Conservation (phyloP, 53 echinoderm and acorn worm genomes). For the Echinarachnius parma region DNA sequence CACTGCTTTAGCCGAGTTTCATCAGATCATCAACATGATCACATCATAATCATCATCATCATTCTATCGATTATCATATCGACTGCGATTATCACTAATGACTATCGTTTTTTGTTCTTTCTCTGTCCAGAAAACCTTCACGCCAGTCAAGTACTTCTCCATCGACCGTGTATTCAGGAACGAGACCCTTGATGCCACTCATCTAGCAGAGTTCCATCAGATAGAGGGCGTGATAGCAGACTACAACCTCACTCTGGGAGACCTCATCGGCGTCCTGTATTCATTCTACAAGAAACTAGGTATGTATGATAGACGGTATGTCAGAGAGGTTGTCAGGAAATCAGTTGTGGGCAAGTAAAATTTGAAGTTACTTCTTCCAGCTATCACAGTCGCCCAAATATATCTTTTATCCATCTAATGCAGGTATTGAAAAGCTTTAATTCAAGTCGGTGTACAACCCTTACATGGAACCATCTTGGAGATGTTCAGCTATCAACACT, state of each 20-base stretch:
- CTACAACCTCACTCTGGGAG: conserved; percentile 81
- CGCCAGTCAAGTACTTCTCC: conserved; percentile 94
- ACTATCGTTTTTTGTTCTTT: too few relatives aligned
- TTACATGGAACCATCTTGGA: conserved; percentile 99
- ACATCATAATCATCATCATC: too few relatives aligned
- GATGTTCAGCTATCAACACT: conserved; percentile 96
- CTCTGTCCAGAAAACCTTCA: conserved; percentile 81
- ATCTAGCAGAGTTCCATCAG: conserved; percentile 97
- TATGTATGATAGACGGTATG: conserved; percentile 18
- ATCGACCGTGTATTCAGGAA: conserved; percentile 97
- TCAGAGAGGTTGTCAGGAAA: too few relatives aligned
- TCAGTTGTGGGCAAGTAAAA: too few relatives aligned
- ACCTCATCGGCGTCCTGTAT: conserved; percentile 88
- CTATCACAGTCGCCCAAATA: too few relatives aligned
- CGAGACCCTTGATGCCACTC: conserved; percentile 93
- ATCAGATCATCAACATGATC: too few relatives aligned
- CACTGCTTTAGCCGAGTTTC: too few relatives aligned
- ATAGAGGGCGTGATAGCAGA: conserved; percentile 96
- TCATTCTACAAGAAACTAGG: conserved; percentile 96
- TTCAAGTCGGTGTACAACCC: conserved; percentile 99
- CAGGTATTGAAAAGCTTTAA: conserved; percentile 85
- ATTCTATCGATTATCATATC: too few relatives aligned
- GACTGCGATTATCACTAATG: too few relatives aligned
- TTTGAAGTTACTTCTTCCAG: too few relatives aligned
- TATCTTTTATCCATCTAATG: too few relatives aligned